Evolutionary conservation across 2,797 vertebrate species (phyloP), one percentile per base, ranked within the genome.

Genomic region (Halcyon leucocephala): DNA sequence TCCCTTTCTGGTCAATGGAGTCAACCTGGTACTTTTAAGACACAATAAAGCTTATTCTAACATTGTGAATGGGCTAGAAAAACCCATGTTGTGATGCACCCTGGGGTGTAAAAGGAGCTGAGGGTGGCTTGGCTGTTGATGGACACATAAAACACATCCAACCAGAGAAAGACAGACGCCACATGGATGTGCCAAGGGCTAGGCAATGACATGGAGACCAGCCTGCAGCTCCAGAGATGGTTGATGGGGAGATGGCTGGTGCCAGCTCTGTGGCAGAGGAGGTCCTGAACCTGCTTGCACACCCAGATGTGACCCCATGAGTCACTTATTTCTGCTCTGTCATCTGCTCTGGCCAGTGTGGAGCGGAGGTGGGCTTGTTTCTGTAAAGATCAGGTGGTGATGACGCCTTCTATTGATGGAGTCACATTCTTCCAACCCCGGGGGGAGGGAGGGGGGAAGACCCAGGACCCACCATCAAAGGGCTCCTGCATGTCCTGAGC

Each of bases 11-110:
- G 33, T 33, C 37, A 51, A 22, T 33, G 72, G 29, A 86, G 20
- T 28, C 14, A 33, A 22, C 8, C 10, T 61, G 22, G 14, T 12
- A 11, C 42, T 41, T 89, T 39, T 21, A 60, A 6, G 4, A 48
- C 16, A 29, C 19, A 21, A 6, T 22, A 42, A 42, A 29, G 5
- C 14, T 81, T 65, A 49, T 71, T 26, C 65, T 81, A n/a, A 39
- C 9, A 14, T 33, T 8, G 9, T 0, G 0, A 70, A 77, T 7
- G 6, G 57, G 12, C 10, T 48, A 12, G 19, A n/a, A 39, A 60
- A 15, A 22, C 5, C 5, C 25, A 21, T 5, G 5, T 41, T 60
- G 16, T 26, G 49, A 35, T 51, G 42, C 29, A 60, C 13, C 28
- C 31, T 46, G 37, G 14, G 41, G 28, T 33, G 35, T 21, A 25